These are phyloP conservation scores for Acleris literana DNA, from an alignment of 2,888 invertebrate genomes.

Conservation along the genomic window DNA sequence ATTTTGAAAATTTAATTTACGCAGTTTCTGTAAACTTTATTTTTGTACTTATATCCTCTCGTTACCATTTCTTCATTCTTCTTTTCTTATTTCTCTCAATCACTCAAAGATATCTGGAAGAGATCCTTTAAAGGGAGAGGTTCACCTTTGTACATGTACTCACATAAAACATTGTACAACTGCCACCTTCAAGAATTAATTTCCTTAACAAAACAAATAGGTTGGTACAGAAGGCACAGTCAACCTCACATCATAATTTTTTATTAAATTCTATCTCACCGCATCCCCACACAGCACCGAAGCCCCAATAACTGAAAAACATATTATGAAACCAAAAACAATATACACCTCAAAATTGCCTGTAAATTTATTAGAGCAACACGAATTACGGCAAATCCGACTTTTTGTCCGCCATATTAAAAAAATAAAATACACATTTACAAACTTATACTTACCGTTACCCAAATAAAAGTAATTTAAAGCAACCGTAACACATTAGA, in stretches of 20 bases:
- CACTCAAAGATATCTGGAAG: too few relatives aligned
- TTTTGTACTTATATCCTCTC: too few relatives aligned
- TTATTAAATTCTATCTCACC: slow-evolving; percentile 13
- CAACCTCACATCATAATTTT: slow-evolving; percentile 11
- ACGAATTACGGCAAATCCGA: slow-evolving; percentile 66
- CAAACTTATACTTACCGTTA: slow-evolving; percentile 40
- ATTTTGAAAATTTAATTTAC: too few relatives aligned
- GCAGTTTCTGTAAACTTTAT: too few relatives aligned
- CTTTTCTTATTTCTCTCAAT: too few relatives aligned
- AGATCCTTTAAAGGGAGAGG: too few relatives aligned
- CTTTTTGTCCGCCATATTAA: slow-evolving; percentile 70
- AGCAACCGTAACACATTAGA: slow-evolving; percentile 14
- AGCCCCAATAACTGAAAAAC: slow-evolving; percentile 22
- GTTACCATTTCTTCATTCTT: too few relatives aligned
- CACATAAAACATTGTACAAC: too few relatives aligned
- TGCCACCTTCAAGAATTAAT: too few relatives aligned
- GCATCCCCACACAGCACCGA: slow-evolving; percentile 7
- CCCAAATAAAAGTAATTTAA: not conserved
- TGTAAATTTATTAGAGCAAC: slow-evolving; percentile 72
- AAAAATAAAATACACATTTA: slow-evolving; percentile 58
- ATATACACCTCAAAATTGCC: slow-evolving; percentile 53
- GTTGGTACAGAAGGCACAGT: not conserved
- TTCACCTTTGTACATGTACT: too few relatives aligned
- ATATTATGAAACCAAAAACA: slow-evolving; percentile 43
- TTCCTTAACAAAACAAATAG: too few relatives aligned